A percentile compares a stretch with the other conserved stretches of the same genome.
Conservation (phyloP, 2,888 invertebrate genomes). For the Apamea crenata region DNA sequence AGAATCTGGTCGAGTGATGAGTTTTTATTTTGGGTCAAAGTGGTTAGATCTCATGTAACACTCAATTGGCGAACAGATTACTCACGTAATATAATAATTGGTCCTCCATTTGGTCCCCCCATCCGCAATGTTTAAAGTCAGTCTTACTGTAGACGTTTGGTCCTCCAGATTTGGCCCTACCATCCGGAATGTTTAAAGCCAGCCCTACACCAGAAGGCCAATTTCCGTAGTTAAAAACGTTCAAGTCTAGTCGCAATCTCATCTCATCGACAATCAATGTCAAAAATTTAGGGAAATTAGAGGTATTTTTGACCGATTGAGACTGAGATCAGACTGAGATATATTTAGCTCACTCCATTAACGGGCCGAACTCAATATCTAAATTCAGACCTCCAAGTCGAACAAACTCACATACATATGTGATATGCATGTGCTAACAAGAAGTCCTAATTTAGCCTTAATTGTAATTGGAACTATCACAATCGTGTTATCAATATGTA, state of each 20-base stretch:
- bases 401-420: constrained; percentile 6
- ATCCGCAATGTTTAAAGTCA: background rate
- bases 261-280: no score
- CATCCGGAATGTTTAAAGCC: background rate
- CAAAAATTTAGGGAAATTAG: no score
- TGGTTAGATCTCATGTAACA: constrained; percentile 35
- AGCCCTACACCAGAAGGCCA: background rate
- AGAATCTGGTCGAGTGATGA: constrained; percentile 29
- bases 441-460: constrained; percentile 31
- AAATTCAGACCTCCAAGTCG: constrained; percentile 4
- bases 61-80: constrained; percentile 8
- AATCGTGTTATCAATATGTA: constrained; percentile 53
- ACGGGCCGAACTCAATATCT: background rate
- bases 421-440: background rate
- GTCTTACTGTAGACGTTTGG: background rate
- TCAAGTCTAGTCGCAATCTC: no score
- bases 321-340: no score
- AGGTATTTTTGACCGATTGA: no score
- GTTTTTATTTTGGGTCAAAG: constrained; percentile 44
- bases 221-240: no score
- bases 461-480: constrained; percentile 49
- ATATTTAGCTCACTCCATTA: background rate
- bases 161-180: background rate
- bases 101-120: background rate
- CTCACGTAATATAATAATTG: constrained; percentile 23